A percentile compares a stretch with the other conserved stretches of the same genome.
phyloP scores from a whole-genome alignment of 2,888 invertebrate genomes.

The Cheilosia vulpina region DNA sequence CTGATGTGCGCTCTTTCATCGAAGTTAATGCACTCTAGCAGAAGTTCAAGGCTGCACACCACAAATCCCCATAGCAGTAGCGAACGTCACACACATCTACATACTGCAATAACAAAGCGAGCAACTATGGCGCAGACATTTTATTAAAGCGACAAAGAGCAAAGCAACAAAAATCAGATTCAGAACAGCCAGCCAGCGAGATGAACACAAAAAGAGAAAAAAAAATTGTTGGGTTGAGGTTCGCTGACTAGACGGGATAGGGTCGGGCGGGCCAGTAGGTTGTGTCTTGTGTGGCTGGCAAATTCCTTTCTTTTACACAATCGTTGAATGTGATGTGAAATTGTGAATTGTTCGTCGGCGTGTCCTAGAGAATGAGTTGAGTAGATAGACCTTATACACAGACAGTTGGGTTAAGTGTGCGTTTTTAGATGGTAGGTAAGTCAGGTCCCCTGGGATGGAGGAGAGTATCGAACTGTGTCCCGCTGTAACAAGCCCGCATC shows the following conservation, averaged over 20 bases:
- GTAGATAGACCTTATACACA: not conserved
- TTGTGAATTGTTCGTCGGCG: not conserved
- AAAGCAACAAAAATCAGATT: conserved; percentile 4
- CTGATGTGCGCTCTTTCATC: conserved; percentile 52
- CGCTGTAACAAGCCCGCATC: not conserved
- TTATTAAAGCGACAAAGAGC: conserved; percentile 40
- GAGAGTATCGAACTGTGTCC: not conserved
- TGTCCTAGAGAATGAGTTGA: conserved; percentile 1
- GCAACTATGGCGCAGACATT: conserved; percentile 48
- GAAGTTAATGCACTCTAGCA: conserved; percentile 83
- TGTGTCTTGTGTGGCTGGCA: not conserved
- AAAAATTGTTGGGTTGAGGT: not conserved
- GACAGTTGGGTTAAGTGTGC: not conserved
- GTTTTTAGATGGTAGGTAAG: not conserved
- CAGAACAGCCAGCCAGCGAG: not conserved
- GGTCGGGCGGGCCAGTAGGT: not conserved
- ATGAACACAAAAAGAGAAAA: not conserved
- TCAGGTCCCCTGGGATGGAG: not conserved
- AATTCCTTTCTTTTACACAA: conserved; percentile 16
- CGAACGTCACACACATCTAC: not conserved
- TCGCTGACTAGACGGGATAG: not conserved
- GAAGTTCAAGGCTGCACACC: conserved; percentile 83
- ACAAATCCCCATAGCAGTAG: conserved; percentile 25
- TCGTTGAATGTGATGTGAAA: not conserved
- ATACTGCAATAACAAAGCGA: conserved; percentile 35